Conservation (phyloP, 2,888 invertebrate species). For the Sabellastarte sp. region DNA sequence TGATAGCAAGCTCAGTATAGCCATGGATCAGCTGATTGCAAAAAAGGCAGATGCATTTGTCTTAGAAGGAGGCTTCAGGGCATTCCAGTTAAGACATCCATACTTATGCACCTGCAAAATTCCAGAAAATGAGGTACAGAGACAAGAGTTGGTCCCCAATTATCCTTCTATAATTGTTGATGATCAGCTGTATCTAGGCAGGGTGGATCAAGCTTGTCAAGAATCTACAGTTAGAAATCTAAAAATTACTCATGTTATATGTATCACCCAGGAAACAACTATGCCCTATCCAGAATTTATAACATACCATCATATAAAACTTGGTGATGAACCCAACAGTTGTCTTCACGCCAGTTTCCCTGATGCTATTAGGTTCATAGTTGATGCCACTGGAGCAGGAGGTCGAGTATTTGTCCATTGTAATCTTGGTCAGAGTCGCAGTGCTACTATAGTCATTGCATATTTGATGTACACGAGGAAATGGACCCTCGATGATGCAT, state of each 20-base stretch:
- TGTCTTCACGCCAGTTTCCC: slow-evolving; percentile 13
- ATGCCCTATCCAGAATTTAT: slow-evolving; percentile 9
- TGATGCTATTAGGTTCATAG: slow-evolving; percentile 23
- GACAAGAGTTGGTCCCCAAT: slow-evolving; percentile 32
- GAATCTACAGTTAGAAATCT: slow-evolving; percentile 35
- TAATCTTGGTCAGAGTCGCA: slow-evolving; percentile 41
- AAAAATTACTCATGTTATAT: slow-evolving; percentile 45
- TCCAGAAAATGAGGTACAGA: slow-evolving; percentile 11
- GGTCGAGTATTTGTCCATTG: slow-evolving; percentile 48
- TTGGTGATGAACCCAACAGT: slow-evolving; percentile 18
- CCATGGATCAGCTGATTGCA: background rate
- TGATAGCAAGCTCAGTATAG: slow-evolving; percentile 23
- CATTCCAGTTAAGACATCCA: slow-evolving; percentile 31
- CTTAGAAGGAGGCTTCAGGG: slow-evolving; percentile 36
- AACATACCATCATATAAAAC: slow-evolving; percentile 12
- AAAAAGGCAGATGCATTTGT: slow-evolving; percentile 30
- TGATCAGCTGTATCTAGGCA: slow-evolving; percentile 42
- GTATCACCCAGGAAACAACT: slow-evolving; percentile 31
- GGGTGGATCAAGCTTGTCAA: slow-evolving; percentile 46
- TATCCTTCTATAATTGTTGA: slow-evolving; percentile 48
- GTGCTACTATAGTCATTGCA: slow-evolving; percentile 38
- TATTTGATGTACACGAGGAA: slow-evolving; percentile 35
- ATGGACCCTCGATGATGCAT: slow-evolving; percentile 37
- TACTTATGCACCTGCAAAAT: slow-evolving; percentile 33
- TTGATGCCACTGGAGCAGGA: slow-evolving; percentile 14